phyloP scores from a whole-genome alignment of 1,140 invertebrate species.

The Trichomalopsis sarcophagae region DNA sequence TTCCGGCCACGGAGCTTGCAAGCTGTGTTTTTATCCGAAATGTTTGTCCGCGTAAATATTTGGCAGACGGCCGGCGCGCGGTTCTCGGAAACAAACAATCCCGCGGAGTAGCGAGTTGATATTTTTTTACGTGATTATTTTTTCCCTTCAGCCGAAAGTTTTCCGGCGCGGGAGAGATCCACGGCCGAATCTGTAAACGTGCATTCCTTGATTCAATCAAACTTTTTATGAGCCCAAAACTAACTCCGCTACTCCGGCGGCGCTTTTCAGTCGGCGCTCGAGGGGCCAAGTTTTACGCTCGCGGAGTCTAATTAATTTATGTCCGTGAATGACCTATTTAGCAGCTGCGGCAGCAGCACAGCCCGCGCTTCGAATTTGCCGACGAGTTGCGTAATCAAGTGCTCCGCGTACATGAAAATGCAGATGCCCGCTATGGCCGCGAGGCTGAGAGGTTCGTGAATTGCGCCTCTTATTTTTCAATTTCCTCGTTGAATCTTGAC shows the following conservation, averaged over 20 bases:
- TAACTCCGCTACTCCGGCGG: neutral
- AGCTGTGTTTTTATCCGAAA: no score
- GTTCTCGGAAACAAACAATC: no score
- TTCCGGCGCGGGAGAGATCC: no score
- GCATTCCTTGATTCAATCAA: constrained; percentile 5
- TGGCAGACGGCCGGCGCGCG: no score
- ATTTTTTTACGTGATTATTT: neutral
- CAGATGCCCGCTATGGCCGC: neutral
- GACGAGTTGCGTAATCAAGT: constrained; percentile 3
- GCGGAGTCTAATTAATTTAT: constrained; percentile 24
- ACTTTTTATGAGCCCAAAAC: constrained; percentile 18
- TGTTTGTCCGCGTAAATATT: no score
- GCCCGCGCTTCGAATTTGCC: neutral
- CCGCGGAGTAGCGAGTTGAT: neutral
- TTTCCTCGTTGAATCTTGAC: neutral
- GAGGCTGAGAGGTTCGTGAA: no score
- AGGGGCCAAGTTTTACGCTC: neutral
- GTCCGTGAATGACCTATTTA: constrained; percentile 31
- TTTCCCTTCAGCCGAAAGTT: no score
- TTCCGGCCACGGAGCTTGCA: no score
- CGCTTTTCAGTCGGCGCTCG: neutral
- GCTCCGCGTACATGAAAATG: neutral
- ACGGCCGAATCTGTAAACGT: neutral
- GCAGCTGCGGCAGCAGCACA: neutral
- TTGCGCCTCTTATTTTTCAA: neutral